Base-by-base conservation (phyloP, 2,113 vertebrate species). In the Rhinolophus ferrumequinum region DNA sequence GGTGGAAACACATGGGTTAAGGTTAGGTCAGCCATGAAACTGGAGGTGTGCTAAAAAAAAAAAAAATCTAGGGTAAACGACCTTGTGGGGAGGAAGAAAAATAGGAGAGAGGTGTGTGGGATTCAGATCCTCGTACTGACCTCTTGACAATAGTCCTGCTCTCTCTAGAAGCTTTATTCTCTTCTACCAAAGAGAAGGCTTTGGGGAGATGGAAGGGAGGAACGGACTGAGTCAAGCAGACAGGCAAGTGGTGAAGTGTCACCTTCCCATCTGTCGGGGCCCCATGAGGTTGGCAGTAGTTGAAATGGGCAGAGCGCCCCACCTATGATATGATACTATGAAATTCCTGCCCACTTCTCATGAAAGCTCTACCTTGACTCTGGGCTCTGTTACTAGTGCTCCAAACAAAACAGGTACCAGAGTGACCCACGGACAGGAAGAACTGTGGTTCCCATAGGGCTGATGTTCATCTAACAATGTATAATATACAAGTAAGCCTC, bases 241-340 rank as follows among this genome's bases (percentile, higher is more conserved):
- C 1, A 14, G 47, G 15, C 13, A 58, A 18, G 33, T 10, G 26
- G 3, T 7, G 22, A 47, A 2, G 24, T 13, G 18, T n/a, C 26
- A 56, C 1, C 15, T 44, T 54, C 35, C 26, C n/a, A 13, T 30
- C 50, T 22, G 5, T 13, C 7, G 19, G 21, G n/a, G 19, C 5
- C 15, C 15, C 24, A 4, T 4, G 14, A 62, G 33, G 44, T 0
- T 52, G 28, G 15, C 12, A 11, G 28, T 2, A 26, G 21, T 6
- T 38, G 14, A 52, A 54, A 41, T 4, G 15, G 10, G 28, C 14
- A 11, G 6, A 44, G 3, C 5, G 5, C 47, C 69, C 41, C 11
- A 6, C 10, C 22, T 26, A 11, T 30, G 30, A 33, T 13, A 3
- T 4, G 11, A 1, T 1, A 4, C 7, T n/a, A 21, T 16, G 11